phyloP scores from a whole-genome alignment of 2,888 invertebrate species.

The Strigamia maritima region DNA sequence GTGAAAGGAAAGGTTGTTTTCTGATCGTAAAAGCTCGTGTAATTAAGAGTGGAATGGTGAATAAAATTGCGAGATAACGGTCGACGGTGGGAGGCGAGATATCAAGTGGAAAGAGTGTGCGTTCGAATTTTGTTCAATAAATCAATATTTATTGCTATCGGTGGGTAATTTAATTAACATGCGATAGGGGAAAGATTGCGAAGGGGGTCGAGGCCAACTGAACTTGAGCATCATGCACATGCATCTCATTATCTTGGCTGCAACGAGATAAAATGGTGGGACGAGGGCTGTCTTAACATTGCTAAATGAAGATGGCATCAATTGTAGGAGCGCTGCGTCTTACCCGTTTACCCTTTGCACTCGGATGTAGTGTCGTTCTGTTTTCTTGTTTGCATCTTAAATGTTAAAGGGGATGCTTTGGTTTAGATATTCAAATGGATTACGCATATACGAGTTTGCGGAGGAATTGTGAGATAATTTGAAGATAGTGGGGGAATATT shows the following conservation, averaged over 20 bases:
- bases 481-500: not conserved
- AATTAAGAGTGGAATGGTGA: constrained; percentile 14
- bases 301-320: not conserved
- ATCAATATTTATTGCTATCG: not conserved
- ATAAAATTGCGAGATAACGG: constrained; percentile 11
- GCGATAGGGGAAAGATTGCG: constrained; percentile 8
- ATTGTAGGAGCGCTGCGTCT: not conserved
- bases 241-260: constrained; percentile 11
- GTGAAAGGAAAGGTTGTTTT: constrained; percentile 9
- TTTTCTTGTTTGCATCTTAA: not conserved
- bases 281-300: not conserved
- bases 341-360: not conserved
- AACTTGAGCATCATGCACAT: not conserved
- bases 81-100: not conserved
- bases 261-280: not conserved
- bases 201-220: not conserved
- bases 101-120: not conserved
- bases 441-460: not conserved
- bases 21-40: constrained; percentile 15
- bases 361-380: not conserved
- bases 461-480: not conserved
- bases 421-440: not conserved
- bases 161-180: constrained; percentile 20
- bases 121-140: not conserved
- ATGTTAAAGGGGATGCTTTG: not conserved